These are phyloP conservation scores for Tetranychus piercei DNA, from an alignment of 2,888 invertebrate genomes.

Conservation along the genomic window DNA sequence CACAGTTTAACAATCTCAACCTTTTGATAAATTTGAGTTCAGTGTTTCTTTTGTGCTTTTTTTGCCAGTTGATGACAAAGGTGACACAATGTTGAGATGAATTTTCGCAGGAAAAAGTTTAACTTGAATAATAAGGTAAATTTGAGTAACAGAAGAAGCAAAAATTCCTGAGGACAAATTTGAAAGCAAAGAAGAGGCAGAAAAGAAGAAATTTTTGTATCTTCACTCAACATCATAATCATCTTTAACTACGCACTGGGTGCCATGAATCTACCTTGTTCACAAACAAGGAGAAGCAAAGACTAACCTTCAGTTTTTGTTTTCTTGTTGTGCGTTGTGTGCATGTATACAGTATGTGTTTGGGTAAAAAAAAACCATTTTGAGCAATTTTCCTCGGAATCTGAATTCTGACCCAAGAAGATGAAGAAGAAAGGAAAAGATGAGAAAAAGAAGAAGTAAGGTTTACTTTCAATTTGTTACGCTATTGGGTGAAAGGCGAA, in stretches of 20 bases:
- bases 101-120: no score
- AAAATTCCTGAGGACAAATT: no score
- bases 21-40: no score
- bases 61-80: no score
- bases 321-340: not conserved
- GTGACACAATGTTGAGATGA: no score
- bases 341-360: no score
- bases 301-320: not conserved
- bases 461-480: constrained; percentile 1
- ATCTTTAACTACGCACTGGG: not conserved
- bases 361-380: not conserved
- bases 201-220: not conserved
- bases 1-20: no score
- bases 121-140: no score
- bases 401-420: constrained; percentile 1
- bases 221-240: not conserved
- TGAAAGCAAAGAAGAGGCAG: not conserved
- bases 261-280: not conserved
- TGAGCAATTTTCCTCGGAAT: not conserved
- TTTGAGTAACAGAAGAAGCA: no score
- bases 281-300: not conserved
- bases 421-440: not conserved
- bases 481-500: not conserved
- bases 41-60: no score
- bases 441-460: not conserved